These are phyloP conservation scores for Heliconius hewitsoni DNA, from an alignment of 1,140 invertebrate genomes.

Conservation along the genomic window DNA sequence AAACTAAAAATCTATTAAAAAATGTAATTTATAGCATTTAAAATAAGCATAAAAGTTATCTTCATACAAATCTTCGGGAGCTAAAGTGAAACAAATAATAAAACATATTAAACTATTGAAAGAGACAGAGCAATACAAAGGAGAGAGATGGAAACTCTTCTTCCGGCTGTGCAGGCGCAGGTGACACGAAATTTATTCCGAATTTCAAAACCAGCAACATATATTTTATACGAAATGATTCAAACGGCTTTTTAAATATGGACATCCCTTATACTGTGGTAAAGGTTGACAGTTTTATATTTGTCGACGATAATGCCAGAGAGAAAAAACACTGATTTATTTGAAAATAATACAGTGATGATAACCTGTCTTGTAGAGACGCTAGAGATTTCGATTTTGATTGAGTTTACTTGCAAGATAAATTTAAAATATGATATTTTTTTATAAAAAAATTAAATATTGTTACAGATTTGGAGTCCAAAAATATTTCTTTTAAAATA, in stretches of 20 bases:
- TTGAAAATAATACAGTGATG: conserved; percentile 66
- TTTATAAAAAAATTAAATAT: too few relatives aligned
- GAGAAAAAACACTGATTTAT: conserved; percentile 75
- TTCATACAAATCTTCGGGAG: conserved; percentile 65
- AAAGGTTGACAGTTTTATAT: conserved; percentile 76
- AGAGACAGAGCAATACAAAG: conserved; percentile 48
- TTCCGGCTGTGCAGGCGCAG: conserved; percentile 76
- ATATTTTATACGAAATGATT: conserved; percentile 76
- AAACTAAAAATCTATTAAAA: conserved; percentile 61
- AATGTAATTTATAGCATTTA: conserved; percentile 74
- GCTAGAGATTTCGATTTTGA: too few relatives aligned
- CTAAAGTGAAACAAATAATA: conserved; percentile 63
- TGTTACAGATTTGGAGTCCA: too few relatives aligned
- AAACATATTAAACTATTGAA: conserved; percentile 55
- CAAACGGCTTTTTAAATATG: conserved; percentile 80
- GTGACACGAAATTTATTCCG: conserved; percentile 80
- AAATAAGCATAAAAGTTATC: conserved; percentile 75
- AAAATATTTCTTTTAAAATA: too few relatives aligned
- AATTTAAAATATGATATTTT: too few relatives aligned
- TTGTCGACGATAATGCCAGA: conserved; percentile 65
- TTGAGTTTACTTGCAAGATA: too few relatives aligned
- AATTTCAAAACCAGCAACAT: conserved; percentile 75
- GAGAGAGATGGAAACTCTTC: conserved; percentile 57
- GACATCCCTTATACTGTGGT: conserved; percentile 74
- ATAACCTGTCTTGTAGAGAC: conserved; percentile 29